Evolutionary conservation across 1,140 invertebrate species (phyloP).

Genomic region (Triops longicaudatus): DNA sequence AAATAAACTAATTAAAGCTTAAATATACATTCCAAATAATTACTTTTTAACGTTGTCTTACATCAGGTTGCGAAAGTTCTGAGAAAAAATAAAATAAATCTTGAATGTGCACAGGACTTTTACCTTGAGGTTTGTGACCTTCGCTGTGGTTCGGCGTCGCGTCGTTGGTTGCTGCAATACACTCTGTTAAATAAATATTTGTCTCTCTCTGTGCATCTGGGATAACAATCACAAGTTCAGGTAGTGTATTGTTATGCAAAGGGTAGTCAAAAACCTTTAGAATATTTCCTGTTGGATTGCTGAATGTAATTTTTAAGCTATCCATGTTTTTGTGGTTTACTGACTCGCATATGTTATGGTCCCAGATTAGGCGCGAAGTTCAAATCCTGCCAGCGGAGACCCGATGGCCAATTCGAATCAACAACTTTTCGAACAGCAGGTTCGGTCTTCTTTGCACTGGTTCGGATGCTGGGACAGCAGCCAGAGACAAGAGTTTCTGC

Average conservation of each 20-base stretch:
- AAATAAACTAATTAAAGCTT: neutral
- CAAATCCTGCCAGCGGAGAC: neutral
- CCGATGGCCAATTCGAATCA: neutral
- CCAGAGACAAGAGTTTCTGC: neutral
- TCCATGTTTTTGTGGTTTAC: neutral
- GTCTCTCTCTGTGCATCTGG: neutral
- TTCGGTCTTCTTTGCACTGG: neutral
- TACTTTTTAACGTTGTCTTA: too few species aligned
- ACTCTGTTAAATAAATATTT: neutral
- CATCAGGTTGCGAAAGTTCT: neutral
- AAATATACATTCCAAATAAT: too few species aligned
- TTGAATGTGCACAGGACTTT: slow-evolving; percentile 36
- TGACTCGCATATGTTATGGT: neutral
- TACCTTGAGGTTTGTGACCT: slow-evolving; percentile 29
- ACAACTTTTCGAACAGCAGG: neutral
- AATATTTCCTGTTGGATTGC: neutral
- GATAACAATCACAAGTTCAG: neutral
- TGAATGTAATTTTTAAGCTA: neutral
- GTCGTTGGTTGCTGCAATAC: neutral
- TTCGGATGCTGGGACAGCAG: neutral
- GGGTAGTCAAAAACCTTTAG: neutral
- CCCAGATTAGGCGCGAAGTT: neutral
- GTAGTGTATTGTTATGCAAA: neutral
- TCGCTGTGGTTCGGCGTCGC: neutral
- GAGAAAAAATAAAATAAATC: neutral